phyloP scores from a whole-genome alignment of 2,113 vertebrate genomes.

The Zingel zingel region DNA sequence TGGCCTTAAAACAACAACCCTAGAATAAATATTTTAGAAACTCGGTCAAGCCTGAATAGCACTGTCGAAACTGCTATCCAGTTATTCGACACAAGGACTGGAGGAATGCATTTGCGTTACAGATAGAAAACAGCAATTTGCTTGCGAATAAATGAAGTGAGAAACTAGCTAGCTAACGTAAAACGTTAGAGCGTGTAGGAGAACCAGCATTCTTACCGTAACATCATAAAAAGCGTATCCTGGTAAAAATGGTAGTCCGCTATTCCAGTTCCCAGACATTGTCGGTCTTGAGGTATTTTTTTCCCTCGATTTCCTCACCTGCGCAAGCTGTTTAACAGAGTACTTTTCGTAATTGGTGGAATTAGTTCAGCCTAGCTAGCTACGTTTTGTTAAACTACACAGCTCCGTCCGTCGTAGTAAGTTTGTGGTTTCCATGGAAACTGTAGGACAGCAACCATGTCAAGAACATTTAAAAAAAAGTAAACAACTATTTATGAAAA shows the following conservation, averaged over 20 bases:
- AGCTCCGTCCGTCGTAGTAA: neutral
- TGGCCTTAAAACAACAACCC: too few species aligned
- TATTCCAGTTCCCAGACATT: slow-evolving; percentile 79
- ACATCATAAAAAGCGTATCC: slow-evolving; percentile 87
- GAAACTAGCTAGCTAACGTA: too few species aligned
- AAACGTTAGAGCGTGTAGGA: too few species aligned
- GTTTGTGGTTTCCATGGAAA: slow-evolving; percentile 71
- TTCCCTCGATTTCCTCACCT: neutral
- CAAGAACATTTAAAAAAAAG: neutral
- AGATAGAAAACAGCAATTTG: too few species aligned
- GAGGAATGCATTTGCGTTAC: too few species aligned
- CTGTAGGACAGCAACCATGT: slow-evolving; percentile 9
- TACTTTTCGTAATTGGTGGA: neutral
- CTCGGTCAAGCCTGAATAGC: too few species aligned
- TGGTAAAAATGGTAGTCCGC: slow-evolving; percentile 89
- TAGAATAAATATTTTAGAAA: too few species aligned
- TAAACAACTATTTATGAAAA: neutral
- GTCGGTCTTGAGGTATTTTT: neutral
- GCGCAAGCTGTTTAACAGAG: neutral
- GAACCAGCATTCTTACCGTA: slow-evolving; percentile 82
- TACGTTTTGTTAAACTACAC: neutral
- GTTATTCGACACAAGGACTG: too few species aligned
- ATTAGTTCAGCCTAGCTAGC: neutral
- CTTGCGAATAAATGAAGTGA: too few species aligned
- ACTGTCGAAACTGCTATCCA: too few species aligned